Evolutionary conservation across 2,888 invertebrate genomes (phyloP), one percentile per base, ranked within the genome.

Genomic region (Cosmorhoe ocellata): DNA sequence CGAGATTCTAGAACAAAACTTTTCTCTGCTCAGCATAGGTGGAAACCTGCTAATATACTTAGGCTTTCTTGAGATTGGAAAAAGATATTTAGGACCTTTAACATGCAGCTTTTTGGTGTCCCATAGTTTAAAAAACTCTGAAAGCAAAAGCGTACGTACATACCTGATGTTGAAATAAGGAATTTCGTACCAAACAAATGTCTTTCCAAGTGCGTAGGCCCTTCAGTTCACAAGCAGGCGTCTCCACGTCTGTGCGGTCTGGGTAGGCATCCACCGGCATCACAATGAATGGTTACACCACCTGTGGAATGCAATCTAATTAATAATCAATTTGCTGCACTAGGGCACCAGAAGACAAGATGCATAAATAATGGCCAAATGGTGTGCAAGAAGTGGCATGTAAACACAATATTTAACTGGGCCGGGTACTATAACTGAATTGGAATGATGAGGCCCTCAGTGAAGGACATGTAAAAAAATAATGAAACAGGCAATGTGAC

Each of bases 251-350:
- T 86, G 86, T 89, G 82, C 85, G 79, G 80, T 86, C 81, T 74
- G 81, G 83, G 88, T 86, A 88, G 83, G 88, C 90, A 91, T 90
- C 90, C 90, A 90, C 87, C 90, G 90, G 90, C 91, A 91, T 91
- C 90, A 91, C 91, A 90, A 84, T 85, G 82, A 89, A 85, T 87
- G 83, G 83, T 87, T 83, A 81, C 90, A 79, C 87, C 87, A 88
- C 90, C 90, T 90, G 71, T 31, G 22, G 43, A 54, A 30, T 37
- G 14, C 31, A 48, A 32, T 9, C 14, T 30, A 6, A 36, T 42
- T 30, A 27, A 24, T 14, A 32, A 42, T 32, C 26, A 24, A 27
- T 13, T 30, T 8, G 6, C 18, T 18, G 9, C 30, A 34, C 9
- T 34, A 2, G 3, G 28, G 1, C 22, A 26, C 10, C 26, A 33